Evolutionary conservation across 2,888 invertebrate genomes (phyloP).

Genomic region (Limnephilus marmoratus): DNA sequence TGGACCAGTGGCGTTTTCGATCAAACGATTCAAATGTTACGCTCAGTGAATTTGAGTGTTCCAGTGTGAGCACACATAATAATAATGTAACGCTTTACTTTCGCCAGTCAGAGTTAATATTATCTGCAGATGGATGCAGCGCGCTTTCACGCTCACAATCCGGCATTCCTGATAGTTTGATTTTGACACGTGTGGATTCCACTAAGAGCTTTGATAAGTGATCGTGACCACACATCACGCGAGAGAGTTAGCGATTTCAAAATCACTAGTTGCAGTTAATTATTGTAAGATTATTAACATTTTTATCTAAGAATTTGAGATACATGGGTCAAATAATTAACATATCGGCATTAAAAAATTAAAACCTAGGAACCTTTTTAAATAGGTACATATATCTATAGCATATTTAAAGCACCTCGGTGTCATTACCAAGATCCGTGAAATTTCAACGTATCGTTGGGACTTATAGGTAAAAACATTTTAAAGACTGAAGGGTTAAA

Average conservation of each 20-base stretch:
- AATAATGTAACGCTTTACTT: not conserved
- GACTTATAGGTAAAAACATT: too few relatives aligned
- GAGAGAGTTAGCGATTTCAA: not conserved
- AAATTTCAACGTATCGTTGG: too few relatives aligned
- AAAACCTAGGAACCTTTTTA: too few relatives aligned
- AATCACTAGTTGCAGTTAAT: not conserved
- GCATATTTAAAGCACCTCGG: too few relatives aligned
- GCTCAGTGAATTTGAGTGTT: not conserved
- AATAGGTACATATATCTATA: too few relatives aligned
- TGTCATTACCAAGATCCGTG: too few relatives aligned
- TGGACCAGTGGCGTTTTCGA: not conserved
- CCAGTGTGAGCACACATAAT: not conserved
- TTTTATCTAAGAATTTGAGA: too few relatives aligned
- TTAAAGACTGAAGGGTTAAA: too few relatives aligned
- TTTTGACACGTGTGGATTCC: not conserved
- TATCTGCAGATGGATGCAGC: not conserved
- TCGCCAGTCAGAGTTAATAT: not conserved
- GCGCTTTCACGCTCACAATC: not conserved
- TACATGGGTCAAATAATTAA: too few relatives aligned
- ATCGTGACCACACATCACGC: not conserved
- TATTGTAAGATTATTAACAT: not conserved
- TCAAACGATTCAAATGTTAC: not conserved
- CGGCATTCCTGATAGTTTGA: not conserved
- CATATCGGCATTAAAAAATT: too few relatives aligned
- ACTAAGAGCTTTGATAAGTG: not conserved